phyloP scores from a whole-genome alignment of 2,888 invertebrate genomes.

The Xiphydria camelus region DNA sequence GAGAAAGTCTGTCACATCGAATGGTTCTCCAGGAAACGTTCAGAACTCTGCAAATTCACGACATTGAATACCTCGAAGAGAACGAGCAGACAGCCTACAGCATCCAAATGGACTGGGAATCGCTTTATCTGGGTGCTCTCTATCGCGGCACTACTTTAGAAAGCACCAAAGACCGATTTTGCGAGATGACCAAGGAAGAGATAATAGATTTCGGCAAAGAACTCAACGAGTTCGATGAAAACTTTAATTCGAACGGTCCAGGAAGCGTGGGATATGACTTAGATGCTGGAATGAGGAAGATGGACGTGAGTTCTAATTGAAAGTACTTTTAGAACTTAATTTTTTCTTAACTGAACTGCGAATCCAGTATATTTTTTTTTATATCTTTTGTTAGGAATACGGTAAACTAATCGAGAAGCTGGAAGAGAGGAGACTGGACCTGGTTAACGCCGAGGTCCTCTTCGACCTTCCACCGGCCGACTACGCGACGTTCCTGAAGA shows the following conservation, averaged over 20 bases:
- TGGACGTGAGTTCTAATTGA: conserved; percentile 62
- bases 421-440: conserved; percentile 67
- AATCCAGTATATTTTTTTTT: conserved; percentile 4
- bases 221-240: conserved; percentile 70
- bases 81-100: conserved; percentile 64
- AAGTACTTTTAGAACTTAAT: not conserved
- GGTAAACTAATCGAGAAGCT: conserved; percentile 67
- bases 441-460: conserved; percentile 77
- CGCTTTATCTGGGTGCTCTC: conserved; percentile 69
- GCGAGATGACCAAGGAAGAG: conserved; percentile 76
- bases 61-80: conserved; percentile 65
- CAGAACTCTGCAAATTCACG: conserved; percentile 72
- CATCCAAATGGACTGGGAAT: conserved; percentile 72
- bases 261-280: conserved; percentile 78
- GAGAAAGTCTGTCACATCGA: too few relatives aligned
- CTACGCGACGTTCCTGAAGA: conserved; percentile 73
- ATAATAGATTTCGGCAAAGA: conserved; percentile 69
- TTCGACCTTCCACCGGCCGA: conserved; percentile 87
- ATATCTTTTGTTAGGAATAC: conserved; percentile 61
- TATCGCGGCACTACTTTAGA: conserved; percentile 72
- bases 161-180: conserved; percentile 85
- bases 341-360: conserved; percentile 23
- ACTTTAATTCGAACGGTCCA: conserved; percentile 78
- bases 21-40: conserved; percentile 82
- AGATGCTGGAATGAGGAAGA: conserved; percentile 70